These are phyloP conservation scores for Seira musarum DNA, from an alignment of 2,888 invertebrate species.

Conservation along the genomic window DNA sequence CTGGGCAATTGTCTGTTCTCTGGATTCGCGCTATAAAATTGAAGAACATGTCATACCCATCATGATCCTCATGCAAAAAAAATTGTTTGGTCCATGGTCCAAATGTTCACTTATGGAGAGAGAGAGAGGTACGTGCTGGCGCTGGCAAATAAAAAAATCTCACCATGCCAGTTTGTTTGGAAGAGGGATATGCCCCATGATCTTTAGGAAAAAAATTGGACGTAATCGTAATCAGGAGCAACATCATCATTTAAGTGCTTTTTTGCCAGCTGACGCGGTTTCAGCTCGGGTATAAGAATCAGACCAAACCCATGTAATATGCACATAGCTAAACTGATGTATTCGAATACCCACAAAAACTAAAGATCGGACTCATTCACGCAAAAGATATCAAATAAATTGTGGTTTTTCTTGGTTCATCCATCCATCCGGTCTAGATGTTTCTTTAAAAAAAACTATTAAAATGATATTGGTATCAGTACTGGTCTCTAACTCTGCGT, in stretches of 20 bases:
- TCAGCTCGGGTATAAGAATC: too few relatives aligned
- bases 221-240: not conserved
- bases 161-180: not conserved
- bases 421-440: not conserved
- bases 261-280: conserved; percentile 8
- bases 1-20: conserved; percentile 8
- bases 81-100: not conserved
- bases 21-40: conserved; percentile 51
- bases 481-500: not conserved
- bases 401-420: not conserved
- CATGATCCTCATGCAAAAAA: not conserved
- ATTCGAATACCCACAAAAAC: conserved; percentile 4
- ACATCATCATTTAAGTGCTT: not conserved
- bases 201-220: not conserved
- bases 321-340: too few relatives aligned
- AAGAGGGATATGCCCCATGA: not conserved
- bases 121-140: not conserved
- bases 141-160: not conserved
- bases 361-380: conserved; percentile 4
- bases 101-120: not conserved
- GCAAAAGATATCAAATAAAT: not conserved
- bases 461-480: not conserved
- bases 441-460: not conserved
- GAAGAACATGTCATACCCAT: not conserved
- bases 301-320: too few relatives aligned